A percentile compares a stretch with the other conserved stretches of the same genome.
phyloP scores from a whole-genome alignment of 2,113 vertebrate species.

The Mus musculus region GRCm39 chr11:22181001-22181500 shows the following conservation, averaged over 20 bases:
- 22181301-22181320: background rate
- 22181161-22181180: background rate
- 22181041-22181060: background rate
- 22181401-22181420: background rate
- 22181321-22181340: conserved; percentile 1
- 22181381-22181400: background rate
- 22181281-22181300: background rate
- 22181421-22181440: background rate
- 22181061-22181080: background rate
- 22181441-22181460: too few species aligned
- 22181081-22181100: background rate
- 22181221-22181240: conserved; percentile 23
- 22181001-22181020: background rate
- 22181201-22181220: background rate
- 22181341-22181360: conserved; percentile 21
- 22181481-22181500: background rate
- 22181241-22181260: background rate
- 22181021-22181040: background rate
- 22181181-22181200: background rate
- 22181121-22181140: background rate
- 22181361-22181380: background rate
- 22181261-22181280: background rate
- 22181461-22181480: background rate
- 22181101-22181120: conserved; percentile 44
- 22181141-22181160: background rate